Percentiles rank a stretch among this genome's conserved stretches.
phyloP scores from a whole-genome alignment of 64 coral and sea anemone genomes.

The Astreopora myriophthalma region DNA sequence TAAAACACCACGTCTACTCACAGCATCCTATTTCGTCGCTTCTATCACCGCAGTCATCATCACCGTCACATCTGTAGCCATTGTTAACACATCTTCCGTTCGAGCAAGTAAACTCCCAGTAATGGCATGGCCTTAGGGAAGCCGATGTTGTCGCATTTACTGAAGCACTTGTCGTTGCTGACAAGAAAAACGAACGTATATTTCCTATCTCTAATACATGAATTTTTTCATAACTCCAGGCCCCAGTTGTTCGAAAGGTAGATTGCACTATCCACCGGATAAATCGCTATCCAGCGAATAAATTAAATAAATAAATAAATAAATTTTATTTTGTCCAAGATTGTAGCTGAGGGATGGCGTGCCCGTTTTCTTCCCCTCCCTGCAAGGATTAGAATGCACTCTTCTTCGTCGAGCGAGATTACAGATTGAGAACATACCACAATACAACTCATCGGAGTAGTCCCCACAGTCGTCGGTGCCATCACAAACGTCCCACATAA shows the following conservation, averaged over 20 bases:
- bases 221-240: too few species aligned
- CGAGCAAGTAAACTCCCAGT: constrained; percentile 71
- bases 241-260: neutral
- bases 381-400: too few species aligned
- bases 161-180: neutral
- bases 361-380: too few species aligned
- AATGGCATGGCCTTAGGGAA: constrained; percentile 7
- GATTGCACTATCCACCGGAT: neutral
- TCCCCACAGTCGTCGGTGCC: constrained; percentile 72
- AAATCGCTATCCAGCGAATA: too few species aligned
- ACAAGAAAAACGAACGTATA: neutral
- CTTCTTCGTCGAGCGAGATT: too few species aligned
- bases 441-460: constrained; percentile 71
- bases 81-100: constrained; percentile 58
- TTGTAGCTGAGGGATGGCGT: too few species aligned
- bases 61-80: constrained; percentile 29
- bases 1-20: constrained; percentile 53
- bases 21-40: constrained; percentile 77
- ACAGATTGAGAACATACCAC: constrained; percentile 53
- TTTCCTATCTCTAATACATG: neutral
- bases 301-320: too few species aligned
- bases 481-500: constrained; percentile 52
- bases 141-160: neutral
- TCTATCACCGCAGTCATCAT: constrained; percentile 74
- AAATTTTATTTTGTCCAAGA: too few species aligned